These are phyloP conservation scores for Neomorphus geoffroyi DNA, from an alignment of 2,797 vertebrate genomes.

Conservation along the genomic window DNA sequence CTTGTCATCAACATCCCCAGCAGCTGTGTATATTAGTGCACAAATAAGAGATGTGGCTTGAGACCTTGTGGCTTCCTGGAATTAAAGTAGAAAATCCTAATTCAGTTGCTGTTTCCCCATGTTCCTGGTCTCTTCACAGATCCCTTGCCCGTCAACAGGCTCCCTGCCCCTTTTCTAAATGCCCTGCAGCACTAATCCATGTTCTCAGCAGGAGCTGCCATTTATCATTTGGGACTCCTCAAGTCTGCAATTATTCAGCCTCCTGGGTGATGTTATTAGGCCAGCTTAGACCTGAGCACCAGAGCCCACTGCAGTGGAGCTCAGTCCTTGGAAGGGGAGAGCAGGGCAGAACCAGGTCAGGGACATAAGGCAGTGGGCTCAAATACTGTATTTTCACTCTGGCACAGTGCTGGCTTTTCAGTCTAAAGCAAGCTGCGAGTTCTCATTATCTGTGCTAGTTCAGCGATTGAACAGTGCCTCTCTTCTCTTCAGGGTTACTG, in stretches of 20 bases:
- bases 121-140: background rate
- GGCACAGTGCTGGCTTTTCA: background rate
- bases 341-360: background rate
- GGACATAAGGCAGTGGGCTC: background rate
- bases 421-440: background rate
- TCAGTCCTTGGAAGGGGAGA: background rate
- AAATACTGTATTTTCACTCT: background rate
- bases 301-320: background rate
- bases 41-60: background rate
- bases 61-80: conserved; percentile 30
- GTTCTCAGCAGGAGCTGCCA: conserved; percentile 51
- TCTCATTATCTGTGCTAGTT: background rate
- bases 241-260: background rate
- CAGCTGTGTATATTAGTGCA: background rate
- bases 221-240: conserved; percentile 24
- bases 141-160: background rate
- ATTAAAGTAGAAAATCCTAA: conserved; percentile 22
- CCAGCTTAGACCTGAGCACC: conserved; percentile 10
- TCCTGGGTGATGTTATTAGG: conserved; percentile 35
- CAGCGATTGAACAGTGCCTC: background rate
- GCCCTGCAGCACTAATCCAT: conserved; percentile 36
- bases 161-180: conserved; percentile 7
- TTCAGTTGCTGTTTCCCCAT: background rate
- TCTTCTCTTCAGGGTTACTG: background rate
- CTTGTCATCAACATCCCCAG: background rate